Evolutionary conservation across 2,888 invertebrate species (phyloP), one percentile per base, ranked within the genome.

Genomic region (Acronicta psi): DNA sequence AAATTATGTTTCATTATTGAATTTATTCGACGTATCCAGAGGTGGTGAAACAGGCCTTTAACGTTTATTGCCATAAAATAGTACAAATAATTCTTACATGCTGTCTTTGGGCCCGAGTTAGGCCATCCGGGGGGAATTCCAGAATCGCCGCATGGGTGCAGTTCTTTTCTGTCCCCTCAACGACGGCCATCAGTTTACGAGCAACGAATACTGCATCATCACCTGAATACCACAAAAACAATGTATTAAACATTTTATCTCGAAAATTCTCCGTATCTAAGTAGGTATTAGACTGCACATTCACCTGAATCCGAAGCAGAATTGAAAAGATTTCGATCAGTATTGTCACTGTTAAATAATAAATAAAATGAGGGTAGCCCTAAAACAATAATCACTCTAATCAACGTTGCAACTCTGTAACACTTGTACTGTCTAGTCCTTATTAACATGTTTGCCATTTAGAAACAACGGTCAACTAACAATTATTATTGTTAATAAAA

Each of bases 51-150:
- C n/a, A n/a, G n/a, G n/a, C n/a, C n/a, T n/a, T n/a, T n/a, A n/a
- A n/a, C n/a, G n/a, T n/a, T n/a, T n/a, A n/a, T n/a, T n/a, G n/a
- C n/a, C n/a, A n/a, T n/a, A n/a, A 25, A 7, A 25, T 7, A 9
- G 9, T 25, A 9, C 1, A 6, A 40, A 18, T 40, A 0, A 11
- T 62, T 77, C 88, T 85, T 83, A 93, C 94, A 72, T 92, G 88
- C 82, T 95, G 95, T 23, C 98, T 94, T 76, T 97, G 95, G 13
- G 88, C 82, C 40, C 96, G 95, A 0, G 96, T 96, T 51, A 98
- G 94, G 13, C 97, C 96, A 83, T 98, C 97, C 0, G 94, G 74
- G 0, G 98, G 98, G 84, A 98, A 98, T 82, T 98, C 97, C 40
- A 96, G 89, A 55, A 98, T 96, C 3, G 98, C 96, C 0, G 97